Conservation (phyloP, 2,113 vertebrate genomes). For the Leiothrix lutea region DNA sequence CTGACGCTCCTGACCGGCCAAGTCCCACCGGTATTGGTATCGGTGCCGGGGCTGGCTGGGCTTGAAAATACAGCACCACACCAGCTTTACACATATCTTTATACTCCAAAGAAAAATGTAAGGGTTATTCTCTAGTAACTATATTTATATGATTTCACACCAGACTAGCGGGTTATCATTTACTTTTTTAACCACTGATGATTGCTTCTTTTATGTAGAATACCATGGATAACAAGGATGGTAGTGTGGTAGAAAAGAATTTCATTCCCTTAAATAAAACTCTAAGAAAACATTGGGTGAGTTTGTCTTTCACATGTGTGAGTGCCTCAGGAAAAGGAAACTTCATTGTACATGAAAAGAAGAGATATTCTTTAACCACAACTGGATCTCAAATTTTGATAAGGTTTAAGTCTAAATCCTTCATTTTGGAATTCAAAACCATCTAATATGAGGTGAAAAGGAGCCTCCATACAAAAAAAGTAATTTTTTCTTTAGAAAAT, state of each 20-base stretch:
- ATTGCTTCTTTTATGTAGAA: not conserved
- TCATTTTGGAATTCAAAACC: not conserved
- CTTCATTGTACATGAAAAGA: not conserved
- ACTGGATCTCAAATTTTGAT: not conserved
- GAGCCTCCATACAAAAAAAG: not conserved
- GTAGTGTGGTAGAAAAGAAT: not conserved
- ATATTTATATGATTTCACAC: not conserved
- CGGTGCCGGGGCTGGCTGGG: no score
- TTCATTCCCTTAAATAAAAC: not conserved
- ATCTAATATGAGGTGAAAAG: not conserved
- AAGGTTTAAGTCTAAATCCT: not conserved
- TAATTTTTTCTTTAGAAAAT: not conserved
- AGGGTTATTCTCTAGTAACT: not conserved
- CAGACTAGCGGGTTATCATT: rapidly evolving
- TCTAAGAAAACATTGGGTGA: not conserved
- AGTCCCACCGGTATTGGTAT: no score
- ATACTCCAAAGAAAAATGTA: not conserved
- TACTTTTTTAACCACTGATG: not conserved
- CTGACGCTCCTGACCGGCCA: no score
- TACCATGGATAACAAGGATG: not conserved
- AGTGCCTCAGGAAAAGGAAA: not conserved
- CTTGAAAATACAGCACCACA: no score
- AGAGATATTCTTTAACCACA: not conserved
- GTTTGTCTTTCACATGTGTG: not conserved
- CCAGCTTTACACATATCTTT: not conserved